Percentiles rank a stretch among this genome's conserved stretches.
These are phyloP conservation scores for Subacronicta megacephala DNA, from an alignment of 2,888 invertebrate species.

Conservation along the genomic window DNA sequence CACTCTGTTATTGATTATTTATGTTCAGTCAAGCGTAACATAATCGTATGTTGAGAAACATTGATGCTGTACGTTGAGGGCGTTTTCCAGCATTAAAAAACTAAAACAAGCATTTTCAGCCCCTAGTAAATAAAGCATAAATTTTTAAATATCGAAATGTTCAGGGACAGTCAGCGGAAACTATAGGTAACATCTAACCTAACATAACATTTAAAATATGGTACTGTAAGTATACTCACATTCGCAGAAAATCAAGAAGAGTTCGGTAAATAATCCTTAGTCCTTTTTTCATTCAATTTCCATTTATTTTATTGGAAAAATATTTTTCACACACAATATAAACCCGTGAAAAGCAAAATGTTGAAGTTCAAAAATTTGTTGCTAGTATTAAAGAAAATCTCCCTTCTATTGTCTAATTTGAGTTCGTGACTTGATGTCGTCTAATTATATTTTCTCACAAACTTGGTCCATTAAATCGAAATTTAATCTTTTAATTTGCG, in stretches of 20 bases:
- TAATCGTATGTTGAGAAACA: constrained; percentile 50
- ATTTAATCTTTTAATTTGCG: no score
- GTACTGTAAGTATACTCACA: constrained; percentile 74
- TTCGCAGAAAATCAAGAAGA: constrained; percentile 58
- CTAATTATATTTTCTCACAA: no score
- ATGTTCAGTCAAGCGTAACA: constrained; percentile 63
- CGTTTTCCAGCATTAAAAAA: constrained; percentile 66
- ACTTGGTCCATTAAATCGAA: no score
- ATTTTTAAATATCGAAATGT: constrained; percentile 72
- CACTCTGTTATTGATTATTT: constrained; percentile 68
- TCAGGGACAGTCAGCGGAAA: constrained; percentile 83
- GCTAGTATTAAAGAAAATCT: constrained; percentile 31
- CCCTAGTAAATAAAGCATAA: constrained; percentile 82
- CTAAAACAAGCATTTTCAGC: constrained; percentile 83
- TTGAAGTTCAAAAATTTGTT: constrained; percentile 55
- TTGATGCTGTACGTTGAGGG: constrained; percentile 51
- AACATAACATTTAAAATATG: constrained; percentile 69
- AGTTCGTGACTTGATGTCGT: no score
- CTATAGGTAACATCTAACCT: constrained; percentile 85
- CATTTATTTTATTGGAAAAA: constrained; percentile 33
- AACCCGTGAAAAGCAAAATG: constrained; percentile 51
- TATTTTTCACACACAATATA: constrained; percentile 49
- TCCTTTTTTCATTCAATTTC: constrained; percentile 47
- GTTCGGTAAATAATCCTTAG: constrained; percentile 43
- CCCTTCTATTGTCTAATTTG: neutral